Evolutionary conservation across 2,113 vertebrate genomes (phyloP), one percentile per base, ranked within the genome.

Genomic region (Amblyornis subalaris): DNA sequence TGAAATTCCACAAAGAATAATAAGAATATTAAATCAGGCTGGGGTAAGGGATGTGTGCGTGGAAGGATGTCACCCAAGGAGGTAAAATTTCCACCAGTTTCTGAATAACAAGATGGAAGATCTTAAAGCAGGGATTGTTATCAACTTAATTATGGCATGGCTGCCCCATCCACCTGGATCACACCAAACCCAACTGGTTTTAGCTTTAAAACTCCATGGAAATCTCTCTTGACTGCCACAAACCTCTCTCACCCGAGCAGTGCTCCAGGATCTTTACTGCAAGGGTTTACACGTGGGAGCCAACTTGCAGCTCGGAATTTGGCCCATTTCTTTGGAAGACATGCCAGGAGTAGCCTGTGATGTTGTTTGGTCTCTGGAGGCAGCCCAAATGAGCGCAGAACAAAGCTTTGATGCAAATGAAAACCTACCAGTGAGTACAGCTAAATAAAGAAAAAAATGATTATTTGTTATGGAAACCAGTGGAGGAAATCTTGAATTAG

Each of bases 401-500:
- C 96, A 97, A 97, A 97, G 95, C 90, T 95, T 91, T 95, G 94
- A 96, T 94, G 95, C 89, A 93, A 92, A 96, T 93, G 91, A 96
- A 96, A 96, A 92, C 93, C 89, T 89, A 92, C 73, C 74, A 96
- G 85, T 62, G 81, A 96, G 94, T 60, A 35, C 67, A 94, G 94
- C 95, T 96, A 96, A 96, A 96, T 94, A 97, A 96, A 96, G 92
- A 88, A 90, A 95, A 90, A 96, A 93, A 80, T 57, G 3, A 95
- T 89, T 89, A 96, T 96, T 96, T 95, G 91, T 96, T 94, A 93
- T 97, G 95, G 95, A 97, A 97, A 97, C 94, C 76, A 95, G 83
- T 21, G 24, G 76, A 96, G 95, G 96, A 94, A 97, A 97, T 96
- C 94, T 94, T 97, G 96, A 97, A 95, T 95, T 96, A 97, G 95